Evolutionary conservation across 2,113 vertebrate genomes (phyloP).

Genomic region (Leucosticte australis): DNA sequence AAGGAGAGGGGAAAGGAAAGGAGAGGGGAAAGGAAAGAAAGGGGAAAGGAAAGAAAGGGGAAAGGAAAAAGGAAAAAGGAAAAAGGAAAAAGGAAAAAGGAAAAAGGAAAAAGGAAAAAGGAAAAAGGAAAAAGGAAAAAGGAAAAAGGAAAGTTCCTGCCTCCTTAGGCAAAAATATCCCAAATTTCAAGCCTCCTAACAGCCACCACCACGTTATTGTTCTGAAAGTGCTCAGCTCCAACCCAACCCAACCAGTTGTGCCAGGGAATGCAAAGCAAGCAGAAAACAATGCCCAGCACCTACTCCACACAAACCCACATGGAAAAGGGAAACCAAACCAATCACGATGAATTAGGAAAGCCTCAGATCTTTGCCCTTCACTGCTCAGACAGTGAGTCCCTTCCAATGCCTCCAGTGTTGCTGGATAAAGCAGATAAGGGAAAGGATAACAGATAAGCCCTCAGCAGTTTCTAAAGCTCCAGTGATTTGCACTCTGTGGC

Average conservation of each 20-base stretch:
- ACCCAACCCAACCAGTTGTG: background rate
- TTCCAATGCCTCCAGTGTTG: background rate
- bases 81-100: too few relatives aligned
- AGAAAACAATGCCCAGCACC: background rate
- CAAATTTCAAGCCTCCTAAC: background rate
- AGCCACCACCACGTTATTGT: background rate
- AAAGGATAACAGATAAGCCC: background rate
- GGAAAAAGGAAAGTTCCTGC: background rate
- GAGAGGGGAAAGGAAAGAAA: rapidly evolving
- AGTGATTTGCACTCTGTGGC: background rate
- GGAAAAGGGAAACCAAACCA: background rate
- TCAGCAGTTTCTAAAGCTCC: background rate
- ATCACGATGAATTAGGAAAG: background rate
- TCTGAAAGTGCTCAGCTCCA: background rate
- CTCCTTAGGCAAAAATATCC: background rate
- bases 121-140: too few relatives aligned
- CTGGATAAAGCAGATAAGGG: background rate
- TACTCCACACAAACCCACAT: background rate
- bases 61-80: too few relatives aligned
- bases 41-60: rapidly evolving
- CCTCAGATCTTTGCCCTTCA: background rate
- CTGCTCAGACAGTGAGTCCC: background rate
- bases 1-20: too few relatives aligned
- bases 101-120: too few relatives aligned
- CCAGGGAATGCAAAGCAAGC: background rate